phyloP scores from a whole-genome alignment of 2,888 invertebrate genomes.

The Andrena camellia region DNA sequence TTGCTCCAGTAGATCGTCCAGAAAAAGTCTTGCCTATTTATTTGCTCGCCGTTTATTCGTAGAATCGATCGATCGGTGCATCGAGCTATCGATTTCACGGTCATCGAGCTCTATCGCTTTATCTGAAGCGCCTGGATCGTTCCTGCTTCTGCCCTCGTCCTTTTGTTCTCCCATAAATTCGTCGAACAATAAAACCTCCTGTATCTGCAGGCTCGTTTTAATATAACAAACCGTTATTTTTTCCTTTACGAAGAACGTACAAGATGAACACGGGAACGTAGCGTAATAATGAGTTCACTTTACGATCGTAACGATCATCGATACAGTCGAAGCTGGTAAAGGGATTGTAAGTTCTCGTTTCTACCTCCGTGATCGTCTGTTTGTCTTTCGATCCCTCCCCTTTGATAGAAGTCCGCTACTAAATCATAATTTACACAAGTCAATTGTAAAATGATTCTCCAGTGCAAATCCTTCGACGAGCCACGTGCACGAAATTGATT shows the following conservation, averaged over 20 bases:
- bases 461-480: not conserved
- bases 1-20: conserved; percentile 4
- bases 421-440: not conserved
- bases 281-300: conserved; percentile 65
- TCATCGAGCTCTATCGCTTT: conserved; percentile 52
- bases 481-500: not conserved
- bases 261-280: conserved; percentile 28
- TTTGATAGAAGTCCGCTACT: not conserved
- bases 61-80: conserved; percentile 18
- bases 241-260: not conserved
- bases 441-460: not conserved
- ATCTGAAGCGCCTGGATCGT: conserved; percentile 32
- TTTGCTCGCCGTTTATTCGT: conserved; percentile 43
- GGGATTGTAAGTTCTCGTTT: not conserved
- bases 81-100: conserved; percentile 62
- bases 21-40: conserved; percentile 1
- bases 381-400: conserved; percentile 19
- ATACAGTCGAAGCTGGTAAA: conserved; percentile 13
- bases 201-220: conserved; percentile 15
- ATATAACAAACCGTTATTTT: conserved; percentile 27
- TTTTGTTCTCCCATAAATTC: conserved; percentile 37
- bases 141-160: conserved; percentile 28
- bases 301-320: conserved; percentile 57
- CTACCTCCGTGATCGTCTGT: conserved; percentile 15
- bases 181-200: conserved; percentile 42